phyloP scores from a whole-genome alignment of 2,113 vertebrate species.

The Serinus canaria region DNA sequence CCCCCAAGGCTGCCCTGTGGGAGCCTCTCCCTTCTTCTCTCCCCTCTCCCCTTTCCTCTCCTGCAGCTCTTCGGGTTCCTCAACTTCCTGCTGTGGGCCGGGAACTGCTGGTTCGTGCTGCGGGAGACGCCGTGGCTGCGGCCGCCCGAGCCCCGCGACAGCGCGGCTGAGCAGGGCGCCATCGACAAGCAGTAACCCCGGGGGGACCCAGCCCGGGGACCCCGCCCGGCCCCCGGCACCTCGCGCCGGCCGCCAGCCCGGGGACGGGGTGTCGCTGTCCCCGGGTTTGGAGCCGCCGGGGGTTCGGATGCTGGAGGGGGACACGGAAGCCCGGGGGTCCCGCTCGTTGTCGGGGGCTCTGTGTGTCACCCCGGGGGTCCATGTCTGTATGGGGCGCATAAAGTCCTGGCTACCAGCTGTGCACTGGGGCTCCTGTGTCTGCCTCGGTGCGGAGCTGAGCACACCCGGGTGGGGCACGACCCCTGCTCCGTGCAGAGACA shows the following conservation, averaged over 20 bases:
- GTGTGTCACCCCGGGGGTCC: neutral
- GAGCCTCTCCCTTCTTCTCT: neutral
- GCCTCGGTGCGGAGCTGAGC: neutral
- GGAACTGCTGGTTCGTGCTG: slow-evolving; percentile 96
- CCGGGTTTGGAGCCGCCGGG: neutral
- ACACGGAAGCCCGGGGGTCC: neutral
- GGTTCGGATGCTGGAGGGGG: neutral
- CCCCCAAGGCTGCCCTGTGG: neutral
- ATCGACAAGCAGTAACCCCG: slow-evolving; percentile 71
- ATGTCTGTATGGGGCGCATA: neutral
- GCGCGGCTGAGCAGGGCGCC: slow-evolving; percentile 72
- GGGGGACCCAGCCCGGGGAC: neutral
- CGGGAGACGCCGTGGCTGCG: slow-evolving; percentile 91
- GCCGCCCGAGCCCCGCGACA: slow-evolving; percentile 62
- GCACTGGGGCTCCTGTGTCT: neutral
- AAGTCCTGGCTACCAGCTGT: neutral
- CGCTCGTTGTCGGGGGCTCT: neutral
- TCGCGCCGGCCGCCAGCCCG: slow-evolving; percentile 21
- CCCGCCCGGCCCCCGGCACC: neutral
- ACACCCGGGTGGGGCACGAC: too few relatives aligned
- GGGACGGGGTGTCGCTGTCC: neutral
- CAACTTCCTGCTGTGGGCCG: slow-evolving; percentile 91
- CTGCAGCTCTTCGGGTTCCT: slow-evolving; percentile 91
- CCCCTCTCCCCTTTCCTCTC: neutral
- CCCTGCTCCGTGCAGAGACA: accelerated